Evolutionary conservation across 2,888 invertebrate genomes (phyloP).

Genomic region (Tiliacea aurago): DNA sequence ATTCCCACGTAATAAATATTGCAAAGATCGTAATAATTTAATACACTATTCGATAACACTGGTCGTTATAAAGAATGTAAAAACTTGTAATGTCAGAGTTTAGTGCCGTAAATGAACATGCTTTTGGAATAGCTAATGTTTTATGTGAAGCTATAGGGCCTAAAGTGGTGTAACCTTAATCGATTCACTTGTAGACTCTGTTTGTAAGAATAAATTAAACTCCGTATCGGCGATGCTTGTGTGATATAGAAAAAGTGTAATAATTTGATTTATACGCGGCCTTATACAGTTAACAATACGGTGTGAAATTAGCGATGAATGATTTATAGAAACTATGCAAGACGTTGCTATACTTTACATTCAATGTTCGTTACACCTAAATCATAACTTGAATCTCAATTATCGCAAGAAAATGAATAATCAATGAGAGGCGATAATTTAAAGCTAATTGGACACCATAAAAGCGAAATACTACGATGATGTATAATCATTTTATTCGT

Average conservation of each 20-base stretch:
- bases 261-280: slow-evolving; percentile 60
- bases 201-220: slow-evolving; percentile 64
- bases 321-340: slow-evolving; percentile 50
- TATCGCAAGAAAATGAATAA: slow-evolving; percentile 34
- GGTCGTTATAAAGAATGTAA: slow-evolving; percentile 67
- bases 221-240: slow-evolving; percentile 42
- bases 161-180: slow-evolving; percentile 57
- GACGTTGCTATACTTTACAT: slow-evolving; percentile 39
- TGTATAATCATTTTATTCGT: neutral
- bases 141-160: slow-evolving; percentile 49
- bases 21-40: slow-evolving; percentile 75
- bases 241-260: slow-evolving; percentile 53
- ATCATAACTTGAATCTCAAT: slow-evolving; percentile 33
- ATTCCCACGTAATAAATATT: slow-evolving; percentile 77
- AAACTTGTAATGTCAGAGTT: slow-evolving; percentile 69
- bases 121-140: slow-evolving; percentile 67
- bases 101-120: slow-evolving; percentile 67
- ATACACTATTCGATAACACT: slow-evolving; percentile 71
- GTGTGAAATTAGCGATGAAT: slow-evolving; percentile 63
- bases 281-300: slow-evolving; percentile 48
- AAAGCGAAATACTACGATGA: slow-evolving; percentile 7
- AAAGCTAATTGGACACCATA: slow-evolving; percentile 19
- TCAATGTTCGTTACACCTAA: slow-evolving; percentile 38
- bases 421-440: slow-evolving; percentile 34
- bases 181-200: slow-evolving; percentile 63